A percentile compares a stretch with the other conserved stretches of the same genome.
These are phyloP conservation scores for Tenrec ecaudatus DNA, from an alignment of 2,113 vertebrate genomes.

Conservation along the genomic window DNA sequence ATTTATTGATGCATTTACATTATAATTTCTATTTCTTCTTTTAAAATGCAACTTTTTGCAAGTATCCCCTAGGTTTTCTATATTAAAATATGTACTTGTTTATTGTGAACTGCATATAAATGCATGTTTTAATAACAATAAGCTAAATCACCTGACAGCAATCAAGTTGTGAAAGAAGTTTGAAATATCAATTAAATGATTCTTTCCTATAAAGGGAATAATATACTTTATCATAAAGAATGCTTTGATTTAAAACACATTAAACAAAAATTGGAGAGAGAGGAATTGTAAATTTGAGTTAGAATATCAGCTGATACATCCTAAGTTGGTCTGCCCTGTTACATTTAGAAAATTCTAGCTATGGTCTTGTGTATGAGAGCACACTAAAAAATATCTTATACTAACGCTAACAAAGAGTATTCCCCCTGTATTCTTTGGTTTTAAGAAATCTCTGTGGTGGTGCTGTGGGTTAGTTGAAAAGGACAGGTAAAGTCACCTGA, in stretches of 20 bases:
- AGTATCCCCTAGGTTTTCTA: not conserved
- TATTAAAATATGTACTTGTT: constrained; percentile 16
- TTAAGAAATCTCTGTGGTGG: no score
- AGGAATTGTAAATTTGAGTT: not conserved
- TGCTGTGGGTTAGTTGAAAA: no score
- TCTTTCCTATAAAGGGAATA: no score
- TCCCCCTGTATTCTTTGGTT: not conserved
- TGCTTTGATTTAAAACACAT: not conserved
- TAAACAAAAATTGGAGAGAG: not conserved
- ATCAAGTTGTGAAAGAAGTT: not conserved
- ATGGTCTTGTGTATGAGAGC: fast-evolving
- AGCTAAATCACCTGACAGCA: not conserved
- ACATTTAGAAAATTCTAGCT: not conserved
- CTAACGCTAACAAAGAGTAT: no score
- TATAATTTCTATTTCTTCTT: not conserved
- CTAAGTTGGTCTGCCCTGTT: not conserved
- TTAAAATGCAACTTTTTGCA: not conserved
- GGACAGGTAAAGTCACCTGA: no score
- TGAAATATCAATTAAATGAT: no score
- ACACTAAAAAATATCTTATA: not conserved
- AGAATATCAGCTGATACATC: not conserved
- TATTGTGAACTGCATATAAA: not conserved
- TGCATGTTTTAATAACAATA: not conserved
- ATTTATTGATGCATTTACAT: constrained; percentile 1
- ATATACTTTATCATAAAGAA: not conserved